Base-by-base conservation (phyloP, 35 echinoderm and acorn worm species). In the Apostichopus japonicus region DNA sequence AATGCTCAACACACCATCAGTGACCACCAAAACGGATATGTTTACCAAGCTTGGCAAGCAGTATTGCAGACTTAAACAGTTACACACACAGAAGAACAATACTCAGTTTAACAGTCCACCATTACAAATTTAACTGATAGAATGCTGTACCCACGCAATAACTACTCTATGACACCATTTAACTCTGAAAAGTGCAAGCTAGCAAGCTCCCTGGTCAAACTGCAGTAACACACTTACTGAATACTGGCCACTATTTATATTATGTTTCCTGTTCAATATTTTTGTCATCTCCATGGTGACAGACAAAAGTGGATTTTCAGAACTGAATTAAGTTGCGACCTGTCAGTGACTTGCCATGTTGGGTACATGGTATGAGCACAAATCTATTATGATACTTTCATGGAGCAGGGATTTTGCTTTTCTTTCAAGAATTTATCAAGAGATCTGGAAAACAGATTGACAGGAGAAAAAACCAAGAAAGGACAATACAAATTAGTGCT, bases 171-270 rank as follows among this genome's bases (percentile, higher is more conserved):
- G 6, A 75, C 71, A 75, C 6, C 71, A 75, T 19, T 23, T 19
- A n/a, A 15, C 19, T 0, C 63, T 67, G 21, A 75, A 75, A 23
- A 75, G 71, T 6, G 21, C 71, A 14, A 75, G 71, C 17, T n/a
- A 23, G 71, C 11, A 75, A 6, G 14, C 71, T 19, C 22, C 71
- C 71, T 75, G 17, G 14, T 75, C 71, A 75, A 75, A 75, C 71
- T 19, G 71, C 71, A 23, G 71, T 19, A 75, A 61, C 11, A 75
- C 6, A 19, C 11, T 75, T n/a, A 23, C 15, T 75, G 71, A 23
- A 75, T 75, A 75, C 71, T 75, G 17, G 14, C 71, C 22, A 75
- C 71, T 75, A 75, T 75, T 75, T 75, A 75, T 75, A 75, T 75
- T 19, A 21, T 19, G n/a, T 75, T 75, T 75, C 71, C 71, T 75